Evolutionary conservation across 2,113 vertebrate species (phyloP).

Genomic region (Amphiprion percula): DNA sequence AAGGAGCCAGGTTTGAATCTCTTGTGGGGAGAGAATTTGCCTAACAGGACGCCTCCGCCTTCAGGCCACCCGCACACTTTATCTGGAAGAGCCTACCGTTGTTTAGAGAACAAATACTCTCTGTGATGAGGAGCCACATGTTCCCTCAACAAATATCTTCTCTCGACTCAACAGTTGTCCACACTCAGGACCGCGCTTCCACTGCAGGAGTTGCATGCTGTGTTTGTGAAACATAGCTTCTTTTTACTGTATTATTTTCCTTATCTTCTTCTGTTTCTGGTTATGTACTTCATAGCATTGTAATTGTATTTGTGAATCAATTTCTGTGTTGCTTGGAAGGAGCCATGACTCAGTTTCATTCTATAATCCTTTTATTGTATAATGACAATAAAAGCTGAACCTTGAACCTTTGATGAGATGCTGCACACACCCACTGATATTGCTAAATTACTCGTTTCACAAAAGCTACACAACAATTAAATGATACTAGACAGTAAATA

Average conservation of each 20-base stretch:
- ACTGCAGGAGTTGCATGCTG: not conserved
- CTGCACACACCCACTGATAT: not conserved
- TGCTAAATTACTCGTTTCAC: not conserved
- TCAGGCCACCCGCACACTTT: slow-evolving; percentile 39
- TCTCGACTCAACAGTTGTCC: not conserved
- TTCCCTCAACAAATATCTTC: slow-evolving; percentile 16
- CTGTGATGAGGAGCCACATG: slow-evolving; percentile 27
- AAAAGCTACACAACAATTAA: not conserved
- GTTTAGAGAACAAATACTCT: slow-evolving; percentile 39
- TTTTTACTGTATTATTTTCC: no score
- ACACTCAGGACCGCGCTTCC: not conserved
- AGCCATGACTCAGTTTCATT: not conserved
- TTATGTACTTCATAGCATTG: not conserved
- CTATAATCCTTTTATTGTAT: not conserved
- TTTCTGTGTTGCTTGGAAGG: no score
- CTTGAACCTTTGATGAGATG: not conserved
- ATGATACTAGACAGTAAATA: not conserved
- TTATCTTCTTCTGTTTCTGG: not conserved
- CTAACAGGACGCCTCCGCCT: slow-evolving; percentile 46
- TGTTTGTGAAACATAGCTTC: no score
- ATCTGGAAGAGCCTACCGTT: slow-evolving; percentile 29
- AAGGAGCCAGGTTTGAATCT: slow-evolving; percentile 45
- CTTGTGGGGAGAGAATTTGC: slow-evolving; percentile 46
- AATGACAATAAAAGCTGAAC: not conserved
- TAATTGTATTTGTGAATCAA: not conserved